Percentiles rank a stretch among this genome's conserved stretches.
These are phyloP conservation scores for Drosophila kohkoa DNA, from an alignment of 1,140 invertebrate species.

Conservation along the genomic window DNA sequence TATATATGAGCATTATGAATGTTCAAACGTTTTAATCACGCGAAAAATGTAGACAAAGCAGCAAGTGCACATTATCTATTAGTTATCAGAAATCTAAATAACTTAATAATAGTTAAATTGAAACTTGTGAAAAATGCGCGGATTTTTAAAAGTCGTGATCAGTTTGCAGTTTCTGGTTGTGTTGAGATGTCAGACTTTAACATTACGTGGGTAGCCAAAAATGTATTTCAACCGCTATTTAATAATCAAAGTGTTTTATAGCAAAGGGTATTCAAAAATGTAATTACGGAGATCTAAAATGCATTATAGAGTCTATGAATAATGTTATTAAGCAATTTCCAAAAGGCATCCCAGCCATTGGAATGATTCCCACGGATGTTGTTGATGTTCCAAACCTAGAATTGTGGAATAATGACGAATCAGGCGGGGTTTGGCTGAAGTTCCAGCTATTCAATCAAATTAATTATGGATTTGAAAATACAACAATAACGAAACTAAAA, in stretches of 20 bases:
- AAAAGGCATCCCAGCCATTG: constrained; percentile 32
- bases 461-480: constrained; percentile 52
- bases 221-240: background rate
- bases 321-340: constrained; percentile 23
- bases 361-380: constrained; percentile 38
- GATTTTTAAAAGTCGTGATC: constrained; percentile 10
- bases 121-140: constrained; percentile 11
- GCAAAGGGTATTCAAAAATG: constrained; percentile 35
- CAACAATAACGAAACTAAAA: constrained; percentile 40
- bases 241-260: background rate
- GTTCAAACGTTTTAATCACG: constrained; percentile 33
- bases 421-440: constrained; percentile 26
- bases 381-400: constrained; percentile 33
- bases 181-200: constrained; percentile 2
- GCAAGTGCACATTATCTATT: constrained; percentile 4
- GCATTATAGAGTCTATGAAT: constrained; percentile 41
- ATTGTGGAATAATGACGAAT: constrained; percentile 23
- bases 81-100: background rate
- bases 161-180: background rate
- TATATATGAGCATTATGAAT: background rate
- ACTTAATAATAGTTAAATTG: background rate
- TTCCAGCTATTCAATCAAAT: constrained; percentile 41
- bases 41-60: background rate
- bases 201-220: constrained; percentile 23
- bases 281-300: constrained; percentile 38